These are phyloP conservation scores for Acanthopleura granulata DNA, from an alignment of 2,888 invertebrate genomes.

Conservation along the genomic window DNA sequence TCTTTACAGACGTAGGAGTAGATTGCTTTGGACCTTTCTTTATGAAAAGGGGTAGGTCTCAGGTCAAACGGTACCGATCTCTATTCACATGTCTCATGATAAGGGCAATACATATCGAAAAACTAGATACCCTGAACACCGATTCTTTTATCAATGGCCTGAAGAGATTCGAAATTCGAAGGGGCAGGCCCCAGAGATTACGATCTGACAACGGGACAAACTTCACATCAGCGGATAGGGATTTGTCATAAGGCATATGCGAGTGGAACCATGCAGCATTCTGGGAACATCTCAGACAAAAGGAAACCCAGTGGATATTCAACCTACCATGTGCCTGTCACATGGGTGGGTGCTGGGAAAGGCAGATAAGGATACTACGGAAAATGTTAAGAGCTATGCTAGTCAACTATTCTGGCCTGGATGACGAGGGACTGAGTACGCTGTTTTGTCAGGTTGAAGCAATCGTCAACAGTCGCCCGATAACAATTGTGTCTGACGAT, in stretches of 20 bases:
- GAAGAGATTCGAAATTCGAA: neutral
- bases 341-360: neutral
- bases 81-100: conserved; percentile 37
- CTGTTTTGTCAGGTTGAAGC: conserved; percentile 6
- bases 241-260: too few relatives aligned
- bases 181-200: conserved; percentile 31
- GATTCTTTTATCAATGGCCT: conserved; percentile 23
- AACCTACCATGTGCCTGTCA: neutral
- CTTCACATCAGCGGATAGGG: conserved; percentile 30
- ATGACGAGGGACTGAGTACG: too few relatives aligned
- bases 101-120: conserved; percentile 36
- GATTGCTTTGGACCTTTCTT: conserved; percentile 23
- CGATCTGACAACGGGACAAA: conserved; percentile 36
- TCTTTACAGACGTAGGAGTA: conserved; percentile 15
- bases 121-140: conserved; percentile 32
- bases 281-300: conserved; percentile 11
- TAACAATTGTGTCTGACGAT: too few relatives aligned
- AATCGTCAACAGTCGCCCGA: conserved; percentile 19
- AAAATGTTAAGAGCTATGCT: too few relatives aligned
- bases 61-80: conserved; percentile 33
- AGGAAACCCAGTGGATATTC: too few relatives aligned
- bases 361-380: too few relatives aligned
- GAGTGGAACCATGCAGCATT: neutral
- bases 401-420: too few relatives aligned
- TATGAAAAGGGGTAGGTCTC: conserved; percentile 28